A percentile compares a stretch with the other conserved stretches of the same genome.
Conservation (phyloP, 2,113 vertebrate species). For the Cathartes aura region DNA sequence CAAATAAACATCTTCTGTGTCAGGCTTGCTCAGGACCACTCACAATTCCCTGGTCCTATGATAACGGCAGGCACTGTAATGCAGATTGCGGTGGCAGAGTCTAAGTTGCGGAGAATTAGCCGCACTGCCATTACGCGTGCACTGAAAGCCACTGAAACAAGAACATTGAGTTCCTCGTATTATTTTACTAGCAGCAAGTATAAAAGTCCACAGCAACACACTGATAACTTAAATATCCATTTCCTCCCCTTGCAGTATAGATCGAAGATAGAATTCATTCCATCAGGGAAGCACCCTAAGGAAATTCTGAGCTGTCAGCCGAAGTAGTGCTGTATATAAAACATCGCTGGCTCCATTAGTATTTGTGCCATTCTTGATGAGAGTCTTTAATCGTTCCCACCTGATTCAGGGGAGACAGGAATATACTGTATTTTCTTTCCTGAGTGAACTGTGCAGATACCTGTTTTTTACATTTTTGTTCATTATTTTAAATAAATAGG, state of each 20-base stretch:
- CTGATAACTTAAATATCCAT: neutral
- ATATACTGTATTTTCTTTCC: neutral
- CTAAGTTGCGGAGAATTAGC: neutral
- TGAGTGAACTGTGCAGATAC: neutral
- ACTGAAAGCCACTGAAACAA: neutral
- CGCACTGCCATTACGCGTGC: fast-evolving
- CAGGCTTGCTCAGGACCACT: neutral
- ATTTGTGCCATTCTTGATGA: neutral
- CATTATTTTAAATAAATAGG: neutral
- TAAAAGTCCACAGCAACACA: neutral
- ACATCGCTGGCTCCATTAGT: neutral
- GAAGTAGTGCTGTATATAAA: neutral
- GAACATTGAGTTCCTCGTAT: neutral
- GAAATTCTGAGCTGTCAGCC: slow-evolving; percentile 20
- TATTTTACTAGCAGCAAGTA: neutral
- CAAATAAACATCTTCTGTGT: neutral
- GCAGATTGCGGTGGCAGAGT: neutral
- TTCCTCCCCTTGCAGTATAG: neutral
- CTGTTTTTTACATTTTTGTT: neutral
- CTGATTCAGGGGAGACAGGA: neutral
- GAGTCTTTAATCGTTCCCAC: neutral
- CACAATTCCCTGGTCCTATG: neutral
- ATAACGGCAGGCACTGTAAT: too few relatives aligned
- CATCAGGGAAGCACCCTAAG: neutral
- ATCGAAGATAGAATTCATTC: neutral